phyloP scores from a whole-genome alignment of 2,888 invertebrate genomes.

The Shargacucullia verbasci region DNA sequence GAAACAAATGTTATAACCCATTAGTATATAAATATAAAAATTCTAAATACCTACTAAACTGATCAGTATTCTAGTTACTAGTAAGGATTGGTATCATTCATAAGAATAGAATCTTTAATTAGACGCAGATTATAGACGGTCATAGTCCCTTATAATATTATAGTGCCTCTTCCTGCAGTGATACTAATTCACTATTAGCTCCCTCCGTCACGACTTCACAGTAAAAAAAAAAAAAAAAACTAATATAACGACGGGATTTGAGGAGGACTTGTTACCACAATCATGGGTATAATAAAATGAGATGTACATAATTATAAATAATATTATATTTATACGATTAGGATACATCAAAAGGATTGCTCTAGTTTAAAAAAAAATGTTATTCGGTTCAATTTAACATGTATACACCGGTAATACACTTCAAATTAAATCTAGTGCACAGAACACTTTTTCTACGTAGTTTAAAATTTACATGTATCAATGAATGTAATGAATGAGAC shows the following conservation, averaged over 20 bases:
- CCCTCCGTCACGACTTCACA: conserved; percentile 40
- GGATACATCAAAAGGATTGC: conserved; percentile 60
- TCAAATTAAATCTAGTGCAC: conserved; percentile 73
- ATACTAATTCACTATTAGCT: conserved; percentile 41
- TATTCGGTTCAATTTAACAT: conserved; percentile 65
- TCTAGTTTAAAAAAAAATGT: conserved; percentile 62
- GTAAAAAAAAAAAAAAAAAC: conserved; percentile 33
- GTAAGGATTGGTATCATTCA: conserved; percentile 22
- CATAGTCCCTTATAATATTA: conserved; percentile 52
- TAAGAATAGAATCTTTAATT: conserved; percentile 24
- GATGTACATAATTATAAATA: conserved; percentile 71
- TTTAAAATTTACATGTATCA: conserved; percentile 55
- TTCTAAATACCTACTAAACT: conserved; percentile 13
- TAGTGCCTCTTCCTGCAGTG: conserved; percentile 61
- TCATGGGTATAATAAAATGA: conserved; percentile 55
- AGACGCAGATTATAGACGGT: conserved; percentile 38
- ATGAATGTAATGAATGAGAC: conserved; percentile 38
- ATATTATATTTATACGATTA: conserved; percentile 65
- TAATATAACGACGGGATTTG: conserved; percentile 44
- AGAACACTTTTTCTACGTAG: conserved; percentile 73
- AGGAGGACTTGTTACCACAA: conserved; percentile 51
- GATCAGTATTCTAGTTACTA: conserved; percentile 11
- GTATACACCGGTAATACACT: conserved; percentile 69
- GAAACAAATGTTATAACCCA: not conserved
- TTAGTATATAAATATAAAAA: conserved; percentile 5